phyloP scores from a whole-genome alignment of 2,797 vertebrate genomes.

The Bradypodion ventrale region DNA sequence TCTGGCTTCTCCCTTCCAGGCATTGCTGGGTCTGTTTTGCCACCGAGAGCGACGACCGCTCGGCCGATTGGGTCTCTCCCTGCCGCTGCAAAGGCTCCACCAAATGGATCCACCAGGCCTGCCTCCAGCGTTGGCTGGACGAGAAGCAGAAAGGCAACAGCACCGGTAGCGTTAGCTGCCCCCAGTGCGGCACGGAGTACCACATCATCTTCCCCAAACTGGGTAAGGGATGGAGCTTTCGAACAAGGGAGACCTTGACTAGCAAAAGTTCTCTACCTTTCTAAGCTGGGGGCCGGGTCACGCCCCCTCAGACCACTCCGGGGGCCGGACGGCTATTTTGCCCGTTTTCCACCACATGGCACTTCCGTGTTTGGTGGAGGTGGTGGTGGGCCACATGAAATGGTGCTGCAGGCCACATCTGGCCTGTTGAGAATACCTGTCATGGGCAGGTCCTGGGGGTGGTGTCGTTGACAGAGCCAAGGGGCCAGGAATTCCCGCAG shows the following conservation, averaged over 20 bases:
- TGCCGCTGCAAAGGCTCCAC: constrained; percentile 83
- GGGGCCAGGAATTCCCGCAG: background rate
- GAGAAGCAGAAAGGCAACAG: constrained; percentile 82
- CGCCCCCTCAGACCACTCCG: too few species aligned
- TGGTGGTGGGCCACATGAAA: too few species aligned
- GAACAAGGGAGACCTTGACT: too few species aligned
- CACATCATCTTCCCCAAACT: constrained; percentile 78
- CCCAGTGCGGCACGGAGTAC: constrained; percentile 80
- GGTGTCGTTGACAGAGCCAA: too few species aligned
- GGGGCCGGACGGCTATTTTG: too few species aligned
- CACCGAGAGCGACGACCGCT: constrained; percentile 76
- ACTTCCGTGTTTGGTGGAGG: too few species aligned
- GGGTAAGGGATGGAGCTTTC: constrained; percentile 71
- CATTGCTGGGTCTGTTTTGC: constrained; percentile 85
- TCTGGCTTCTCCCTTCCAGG: constrained; percentile 44
- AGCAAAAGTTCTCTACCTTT: too few species aligned
- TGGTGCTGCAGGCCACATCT: too few species aligned
- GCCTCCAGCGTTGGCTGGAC: constrained; percentile 84
- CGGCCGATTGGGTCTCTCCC: constrained; percentile 81
- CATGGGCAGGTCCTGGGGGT: too few species aligned
- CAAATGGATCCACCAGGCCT: constrained; percentile 84
- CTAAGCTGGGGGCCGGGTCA: too few species aligned
- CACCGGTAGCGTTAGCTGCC: constrained; percentile 75
- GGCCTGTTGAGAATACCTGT: too few species aligned
- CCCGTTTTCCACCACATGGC: too few species aligned